Evolutionary conservation across 2,888 invertebrate species (phyloP).

Genomic region (Acanthosepion lycidas): DNA sequence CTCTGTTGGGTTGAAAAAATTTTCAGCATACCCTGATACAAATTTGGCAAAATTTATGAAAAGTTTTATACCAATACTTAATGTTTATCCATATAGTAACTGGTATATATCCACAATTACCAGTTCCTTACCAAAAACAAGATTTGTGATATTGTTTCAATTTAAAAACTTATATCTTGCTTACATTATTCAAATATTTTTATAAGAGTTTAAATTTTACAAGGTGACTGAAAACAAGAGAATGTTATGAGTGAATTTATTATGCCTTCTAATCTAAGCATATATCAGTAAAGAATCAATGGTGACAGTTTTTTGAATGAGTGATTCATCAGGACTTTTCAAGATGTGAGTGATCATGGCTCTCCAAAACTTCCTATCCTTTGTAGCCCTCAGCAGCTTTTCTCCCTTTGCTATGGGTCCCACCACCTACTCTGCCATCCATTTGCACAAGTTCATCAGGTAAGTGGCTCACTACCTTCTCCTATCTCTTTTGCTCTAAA

Average conservation of each 20-base stretch:
- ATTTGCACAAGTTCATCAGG: too few relatives aligned
- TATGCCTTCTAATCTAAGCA: background rate
- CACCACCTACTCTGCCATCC: too few relatives aligned
- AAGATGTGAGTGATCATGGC: too few relatives aligned
- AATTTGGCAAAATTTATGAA: too few relatives aligned
- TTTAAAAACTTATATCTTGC: background rate
- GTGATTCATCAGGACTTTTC: background rate
- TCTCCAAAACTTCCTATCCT: too few relatives aligned
- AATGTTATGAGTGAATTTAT: background rate
- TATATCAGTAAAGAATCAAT: background rate
- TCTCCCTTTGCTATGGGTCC: too few relatives aligned
- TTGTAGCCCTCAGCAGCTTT: too few relatives aligned
- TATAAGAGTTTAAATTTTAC: background rate
- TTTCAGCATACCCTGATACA: too few relatives aligned
- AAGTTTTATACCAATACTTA: background rate
- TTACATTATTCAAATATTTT: background rate
- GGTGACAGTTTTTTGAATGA: constrained; percentile 15
- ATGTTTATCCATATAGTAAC: background rate
- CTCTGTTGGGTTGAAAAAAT: too few relatives aligned
- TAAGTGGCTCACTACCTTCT: too few relatives aligned
- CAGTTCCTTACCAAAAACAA: background rate
- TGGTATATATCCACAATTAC: background rate
- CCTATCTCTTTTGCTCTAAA: too few relatives aligned
- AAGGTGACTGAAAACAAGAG: background rate
- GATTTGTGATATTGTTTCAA: background rate